These are phyloP conservation scores for Whitmania pigra DNA, from an alignment of 1,140 invertebrate genomes.

Conservation along the genomic window DNA sequence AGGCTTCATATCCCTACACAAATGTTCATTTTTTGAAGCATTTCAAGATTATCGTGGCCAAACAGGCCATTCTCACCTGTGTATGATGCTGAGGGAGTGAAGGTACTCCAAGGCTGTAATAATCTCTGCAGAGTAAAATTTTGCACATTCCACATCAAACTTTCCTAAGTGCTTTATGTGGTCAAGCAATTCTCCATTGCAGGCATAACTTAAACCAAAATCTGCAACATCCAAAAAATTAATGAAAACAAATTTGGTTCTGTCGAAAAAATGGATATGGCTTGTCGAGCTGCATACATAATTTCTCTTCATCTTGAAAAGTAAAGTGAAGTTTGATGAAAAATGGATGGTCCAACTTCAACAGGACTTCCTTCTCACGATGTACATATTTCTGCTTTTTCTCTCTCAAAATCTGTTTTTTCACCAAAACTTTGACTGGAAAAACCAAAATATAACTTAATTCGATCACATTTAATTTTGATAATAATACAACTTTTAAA, in stretches of 20 bases:
- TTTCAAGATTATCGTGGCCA: slow-evolving; percentile 1
- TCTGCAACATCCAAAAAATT: slow-evolving; percentile 43
- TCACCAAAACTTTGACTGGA: slow-evolving; percentile 89
- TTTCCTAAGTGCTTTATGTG: slow-evolving; percentile 79
- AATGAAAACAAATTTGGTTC: not conserved
- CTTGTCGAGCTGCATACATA: slow-evolving; percentile 53
- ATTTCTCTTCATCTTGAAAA: slow-evolving; percentile 80
- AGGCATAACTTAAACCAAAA: slow-evolving; percentile 89
- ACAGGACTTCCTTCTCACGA: slow-evolving; percentile 70
- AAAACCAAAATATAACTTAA: slow-evolving; percentile 23
- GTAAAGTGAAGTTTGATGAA: slow-evolving; percentile 88
- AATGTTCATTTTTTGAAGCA: not conserved
- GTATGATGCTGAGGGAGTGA: slow-evolving; percentile 76
- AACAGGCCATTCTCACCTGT: slow-evolving; percentile 49
- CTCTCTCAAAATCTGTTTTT: slow-evolving; percentile 76
- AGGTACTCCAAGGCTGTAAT: slow-evolving; percentile 80
- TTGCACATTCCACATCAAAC: slow-evolving; percentile 74
- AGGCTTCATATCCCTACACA: slow-evolving; percentile 45
- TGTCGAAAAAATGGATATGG: not conserved
- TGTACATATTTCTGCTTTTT: slow-evolving; percentile 84
- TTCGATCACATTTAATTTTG: not conserved
- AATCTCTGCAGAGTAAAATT: slow-evolving; percentile 87
- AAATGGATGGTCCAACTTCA: slow-evolving; percentile 50
- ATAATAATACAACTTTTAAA: not conserved
- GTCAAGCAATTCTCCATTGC: slow-evolving; percentile 79